Evolutionary conservation across 1,140 invertebrate genomes (phyloP).

Genomic region (Tigriopus japonicus): DNA sequence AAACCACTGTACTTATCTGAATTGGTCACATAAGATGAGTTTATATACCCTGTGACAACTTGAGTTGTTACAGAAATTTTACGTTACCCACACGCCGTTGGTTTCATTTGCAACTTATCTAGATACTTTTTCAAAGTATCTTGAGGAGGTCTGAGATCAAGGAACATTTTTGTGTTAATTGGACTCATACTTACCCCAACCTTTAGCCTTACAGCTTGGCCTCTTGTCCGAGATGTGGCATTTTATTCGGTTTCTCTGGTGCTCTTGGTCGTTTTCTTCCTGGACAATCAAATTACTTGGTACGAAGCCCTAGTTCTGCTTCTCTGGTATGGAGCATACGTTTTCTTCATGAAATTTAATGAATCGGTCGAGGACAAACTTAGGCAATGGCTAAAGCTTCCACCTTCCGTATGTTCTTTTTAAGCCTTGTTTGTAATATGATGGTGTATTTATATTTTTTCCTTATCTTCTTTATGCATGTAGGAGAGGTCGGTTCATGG

Average conservation of each 20-base stretch:
- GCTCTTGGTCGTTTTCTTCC: slow-evolving; percentile 77
- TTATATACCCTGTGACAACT: too few relatives aligned
- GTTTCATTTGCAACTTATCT: too few relatives aligned
- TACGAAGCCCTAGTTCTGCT: slow-evolving; percentile 74
- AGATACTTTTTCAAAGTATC: too few relatives aligned
- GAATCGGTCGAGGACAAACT: slow-evolving; percentile 42
- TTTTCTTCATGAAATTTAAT: slow-evolving; percentile 83
- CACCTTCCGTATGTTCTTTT: not conserved
- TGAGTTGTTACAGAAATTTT: too few relatives aligned
- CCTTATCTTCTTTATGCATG: not conserved
- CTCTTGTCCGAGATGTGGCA: slow-evolving; percentile 78
- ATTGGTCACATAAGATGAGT: too few relatives aligned
- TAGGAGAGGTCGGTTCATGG: not conserved
- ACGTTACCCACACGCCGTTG: too few relatives aligned
- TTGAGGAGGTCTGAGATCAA: too few relatives aligned
- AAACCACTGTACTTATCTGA: too few relatives aligned
- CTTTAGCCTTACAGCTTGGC: slow-evolving; percentile 76
- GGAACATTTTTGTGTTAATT: too few relatives aligned
- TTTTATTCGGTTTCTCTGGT: slow-evolving; percentile 80
- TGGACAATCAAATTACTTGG: slow-evolving; percentile 71
- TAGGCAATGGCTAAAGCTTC: not conserved
- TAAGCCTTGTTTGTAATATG: too few relatives aligned
- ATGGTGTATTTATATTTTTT: not conserved
- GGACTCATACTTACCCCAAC: too few relatives aligned
- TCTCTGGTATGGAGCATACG: slow-evolving; percentile 61